Percentiles rank a stretch among this genome's conserved stretches.
These are phyloP conservation scores for Alloscopus bannaensis DNA, from an alignment of 2,888 invertebrate species.

Conservation along the genomic window DNA sequence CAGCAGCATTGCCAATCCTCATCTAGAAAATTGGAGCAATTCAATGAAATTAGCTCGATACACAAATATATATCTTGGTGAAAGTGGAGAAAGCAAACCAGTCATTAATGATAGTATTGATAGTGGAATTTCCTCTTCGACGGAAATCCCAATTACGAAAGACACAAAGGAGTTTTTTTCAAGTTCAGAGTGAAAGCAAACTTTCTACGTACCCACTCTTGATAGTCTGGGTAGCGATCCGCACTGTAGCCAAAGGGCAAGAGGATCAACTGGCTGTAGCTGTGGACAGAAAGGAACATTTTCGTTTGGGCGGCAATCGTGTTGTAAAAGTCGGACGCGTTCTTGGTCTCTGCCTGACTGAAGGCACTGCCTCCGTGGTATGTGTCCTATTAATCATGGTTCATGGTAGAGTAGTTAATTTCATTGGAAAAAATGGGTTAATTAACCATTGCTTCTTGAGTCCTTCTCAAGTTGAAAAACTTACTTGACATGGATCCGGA, in stretches of 20 bases:
- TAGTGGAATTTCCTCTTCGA: neutral
- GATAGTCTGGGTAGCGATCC: conserved; percentile 68
- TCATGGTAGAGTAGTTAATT: neutral
- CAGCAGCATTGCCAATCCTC: conserved; percentile 65
- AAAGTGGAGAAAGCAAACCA: no score
- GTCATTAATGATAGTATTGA: neutral
- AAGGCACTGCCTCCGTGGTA: conserved; percentile 69
- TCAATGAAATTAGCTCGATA: no score
- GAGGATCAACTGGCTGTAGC: conserved; percentile 83
- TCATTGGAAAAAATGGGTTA: neutral
- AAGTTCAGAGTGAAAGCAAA: neutral
- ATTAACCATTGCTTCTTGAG: neutral
- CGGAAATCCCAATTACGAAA: neutral
- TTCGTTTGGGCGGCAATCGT: conserved; percentile 64
- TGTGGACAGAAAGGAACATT: conserved; percentile 83
- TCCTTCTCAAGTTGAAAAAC: neutral
- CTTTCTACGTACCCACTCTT: conserved; percentile 66
- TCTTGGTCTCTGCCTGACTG: conserved; percentile 68
- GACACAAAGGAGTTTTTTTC: no score
- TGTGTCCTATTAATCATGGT: conserved; percentile 54
- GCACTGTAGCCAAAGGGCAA: conserved; percentile 81
- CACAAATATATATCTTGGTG: no score
- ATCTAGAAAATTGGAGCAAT: conserved; percentile 52
- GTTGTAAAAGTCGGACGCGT: conserved; percentile 69
- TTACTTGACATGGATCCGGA: conserved; percentile 58